These are phyloP conservation scores for Apis dorsata DNA, from an alignment of 1,140 invertebrate species.

Conservation along the genomic window DNA sequence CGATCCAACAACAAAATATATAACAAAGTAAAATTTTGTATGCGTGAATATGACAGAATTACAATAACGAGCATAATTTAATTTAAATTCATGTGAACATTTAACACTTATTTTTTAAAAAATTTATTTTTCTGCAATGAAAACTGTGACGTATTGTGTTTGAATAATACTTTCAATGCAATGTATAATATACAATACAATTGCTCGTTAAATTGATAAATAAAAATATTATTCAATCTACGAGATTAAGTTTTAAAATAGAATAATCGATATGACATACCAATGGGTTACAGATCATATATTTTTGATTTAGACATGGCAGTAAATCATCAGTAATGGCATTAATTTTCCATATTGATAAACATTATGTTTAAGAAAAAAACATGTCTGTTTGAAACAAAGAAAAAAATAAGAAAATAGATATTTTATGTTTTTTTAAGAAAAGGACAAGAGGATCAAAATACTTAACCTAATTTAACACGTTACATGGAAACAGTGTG, in stretches of 20 bases:
- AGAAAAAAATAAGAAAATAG: not conserved
- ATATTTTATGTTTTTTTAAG: too few species aligned
- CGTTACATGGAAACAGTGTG: too few species aligned
- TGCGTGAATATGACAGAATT: not conserved
- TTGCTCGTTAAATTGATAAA: not conserved
- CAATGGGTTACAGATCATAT: not conserved
- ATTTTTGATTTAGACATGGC: not conserved
- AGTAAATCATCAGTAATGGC: not conserved
- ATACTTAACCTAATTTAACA: too few species aligned
- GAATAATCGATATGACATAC: not conserved
- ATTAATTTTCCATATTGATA: not conserved
- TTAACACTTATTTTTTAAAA: not conserved
- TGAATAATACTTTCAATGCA: not conserved
- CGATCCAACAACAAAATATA: not conserved
- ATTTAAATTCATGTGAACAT: too few species aligned
- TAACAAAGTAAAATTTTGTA: not conserved
- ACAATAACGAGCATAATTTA: too few species aligned
- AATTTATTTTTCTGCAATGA: not conserved
- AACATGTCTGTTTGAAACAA: not conserved
- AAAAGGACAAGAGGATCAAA: too few species aligned
- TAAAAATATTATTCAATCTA: not conserved
- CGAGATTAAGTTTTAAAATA: not conserved
- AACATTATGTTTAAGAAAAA: not conserved
- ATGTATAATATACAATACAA: not conserved
- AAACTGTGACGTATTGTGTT: not conserved